Conservation (phyloP, 2,888 invertebrate genomes). For the Dasypogon diadema region DNA sequence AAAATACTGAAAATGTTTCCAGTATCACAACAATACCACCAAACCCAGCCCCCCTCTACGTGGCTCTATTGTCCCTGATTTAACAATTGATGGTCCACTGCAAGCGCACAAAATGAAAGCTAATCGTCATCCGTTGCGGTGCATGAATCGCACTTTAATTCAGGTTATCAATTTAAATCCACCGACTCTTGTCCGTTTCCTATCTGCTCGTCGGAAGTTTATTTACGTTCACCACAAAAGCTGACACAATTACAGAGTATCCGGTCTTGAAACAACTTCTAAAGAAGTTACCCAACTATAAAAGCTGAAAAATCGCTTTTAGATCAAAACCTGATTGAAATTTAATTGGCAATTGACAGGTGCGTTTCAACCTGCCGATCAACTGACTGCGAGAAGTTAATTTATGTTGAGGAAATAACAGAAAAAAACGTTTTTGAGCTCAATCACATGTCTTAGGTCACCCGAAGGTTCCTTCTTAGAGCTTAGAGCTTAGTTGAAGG, state of each 20-base stretch:
- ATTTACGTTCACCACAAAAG: constrained; percentile 22
- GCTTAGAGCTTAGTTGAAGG: constrained; percentile 22
- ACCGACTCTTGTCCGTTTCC: constrained; percentile 14
- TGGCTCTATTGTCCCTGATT: constrained; percentile 16
- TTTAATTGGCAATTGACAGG: constrained; percentile 34
- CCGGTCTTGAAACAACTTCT: constrained; percentile 6
- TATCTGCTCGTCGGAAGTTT: constrained; percentile 25
- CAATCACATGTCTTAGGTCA: constrained; percentile 4
- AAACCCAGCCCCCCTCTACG: background rate
- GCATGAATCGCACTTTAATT: constrained; percentile 31
- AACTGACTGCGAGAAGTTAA: constrained; percentile 4
- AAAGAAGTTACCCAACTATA: background rate
- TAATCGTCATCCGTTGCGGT: constrained; percentile 1
- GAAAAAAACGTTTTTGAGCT: background rate
- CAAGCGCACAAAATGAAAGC: constrained; percentile 1
- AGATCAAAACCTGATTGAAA: constrained; percentile 16
- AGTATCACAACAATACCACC: constrained; percentile 10
- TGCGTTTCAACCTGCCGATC: constrained; percentile 4
- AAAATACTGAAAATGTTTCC: background rate
- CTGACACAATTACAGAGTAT: constrained; percentile 20
- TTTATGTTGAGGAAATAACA: background rate
- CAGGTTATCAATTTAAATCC: constrained; percentile 21
- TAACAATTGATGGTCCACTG: constrained; percentile 19
- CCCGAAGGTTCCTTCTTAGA: constrained; percentile 14
- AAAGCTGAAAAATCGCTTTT: constrained; percentile 11